phyloP scores from a whole-genome alignment of 2,888 invertebrate species.

The Erebia ligea region DNA sequence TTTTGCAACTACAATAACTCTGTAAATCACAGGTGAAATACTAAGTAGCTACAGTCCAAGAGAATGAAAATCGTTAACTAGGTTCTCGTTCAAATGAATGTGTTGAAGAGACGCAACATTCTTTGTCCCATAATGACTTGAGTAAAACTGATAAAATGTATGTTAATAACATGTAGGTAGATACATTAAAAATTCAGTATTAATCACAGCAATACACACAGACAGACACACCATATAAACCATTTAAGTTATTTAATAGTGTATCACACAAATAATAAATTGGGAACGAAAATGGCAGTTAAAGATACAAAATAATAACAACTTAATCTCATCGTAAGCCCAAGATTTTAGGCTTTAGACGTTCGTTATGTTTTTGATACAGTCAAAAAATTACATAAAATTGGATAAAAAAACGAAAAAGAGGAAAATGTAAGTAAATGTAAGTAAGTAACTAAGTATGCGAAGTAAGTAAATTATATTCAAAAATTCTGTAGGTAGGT shows the following conservation, averaged over 20 bases:
- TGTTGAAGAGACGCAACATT: neutral
- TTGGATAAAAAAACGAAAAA: too few relatives aligned
- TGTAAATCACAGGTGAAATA: too few relatives aligned
- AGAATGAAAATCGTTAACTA: too few relatives aligned
- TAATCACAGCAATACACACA: slow-evolving; percentile 31
- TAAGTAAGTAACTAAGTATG: too few relatives aligned
- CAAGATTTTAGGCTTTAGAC: neutral
- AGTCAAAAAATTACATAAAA: too few relatives aligned
- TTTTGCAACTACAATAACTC: neutral
- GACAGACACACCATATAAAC: slow-evolving; percentile 16
- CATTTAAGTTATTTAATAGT: slow-evolving; percentile 18
- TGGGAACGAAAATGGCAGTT: slow-evolving; percentile 51
- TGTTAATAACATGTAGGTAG: slow-evolving; percentile 22
- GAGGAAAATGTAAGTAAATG: too few relatives aligned
- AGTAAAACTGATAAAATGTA: slow-evolving; percentile 14
- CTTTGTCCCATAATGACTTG: neutral
- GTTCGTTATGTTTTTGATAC: too few relatives aligned
- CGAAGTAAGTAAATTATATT: too few relatives aligned
- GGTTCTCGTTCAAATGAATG: too few relatives aligned
- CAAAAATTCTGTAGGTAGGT: too few relatives aligned
- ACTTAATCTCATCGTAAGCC: neutral
- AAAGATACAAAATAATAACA: neutral
- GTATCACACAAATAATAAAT: slow-evolving; percentile 60
- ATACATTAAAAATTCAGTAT: slow-evolving; percentile 30
- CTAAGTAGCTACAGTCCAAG: too few relatives aligned